Conservation (phyloP, 2,113 vertebrate genomes). For the Microcebus murinus region DNA sequence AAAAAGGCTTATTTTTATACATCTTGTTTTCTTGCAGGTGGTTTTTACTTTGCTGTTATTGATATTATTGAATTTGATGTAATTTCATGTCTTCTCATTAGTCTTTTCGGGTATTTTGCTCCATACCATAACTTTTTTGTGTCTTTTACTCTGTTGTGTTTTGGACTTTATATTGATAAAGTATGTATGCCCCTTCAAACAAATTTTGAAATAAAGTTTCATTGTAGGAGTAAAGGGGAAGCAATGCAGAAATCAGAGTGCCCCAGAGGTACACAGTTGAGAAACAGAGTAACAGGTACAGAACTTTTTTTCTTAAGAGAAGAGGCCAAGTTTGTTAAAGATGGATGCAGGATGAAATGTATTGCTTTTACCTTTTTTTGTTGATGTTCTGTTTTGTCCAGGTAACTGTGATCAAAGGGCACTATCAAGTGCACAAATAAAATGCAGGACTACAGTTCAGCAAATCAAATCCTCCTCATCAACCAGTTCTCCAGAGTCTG, state of each 20-base stretch:
- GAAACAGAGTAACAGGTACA: constrained; percentile 47
- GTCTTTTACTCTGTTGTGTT: not conserved
- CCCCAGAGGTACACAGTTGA: not conserved
- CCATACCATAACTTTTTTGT: not conserved
- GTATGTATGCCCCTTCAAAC: not conserved
- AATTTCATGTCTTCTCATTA: not conserved
- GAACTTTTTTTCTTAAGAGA: not conserved
- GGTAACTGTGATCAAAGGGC: constrained; percentile 76
- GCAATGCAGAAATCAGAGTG: constrained; percentile 58
- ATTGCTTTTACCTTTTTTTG: not conserved
- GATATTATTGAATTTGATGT: not conserved
- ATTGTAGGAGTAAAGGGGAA: constrained; percentile 22
- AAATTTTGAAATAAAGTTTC: constrained; percentile 47
- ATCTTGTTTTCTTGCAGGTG: not conserved
- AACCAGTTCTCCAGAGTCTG: constrained; percentile 63
- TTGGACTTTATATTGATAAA: not conserved
- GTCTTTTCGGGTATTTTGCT: constrained; percentile 3
- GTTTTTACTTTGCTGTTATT: not conserved
- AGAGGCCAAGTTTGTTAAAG: not conserved
- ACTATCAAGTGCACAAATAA: constrained; percentile 70
- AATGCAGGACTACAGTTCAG: constrained; percentile 61
- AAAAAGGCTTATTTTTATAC: not conserved
- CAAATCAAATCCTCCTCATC: constrained; percentile 74
- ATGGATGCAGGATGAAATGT: not conserved
- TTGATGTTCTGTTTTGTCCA: constrained; percentile 46